Percentiles rank a stretch among this genome's conserved stretches.
These are phyloP conservation scores for Pentalonia nigronervosa DNA, from an alignment of 1,140 invertebrate species.

Conservation along the genomic window DNA sequence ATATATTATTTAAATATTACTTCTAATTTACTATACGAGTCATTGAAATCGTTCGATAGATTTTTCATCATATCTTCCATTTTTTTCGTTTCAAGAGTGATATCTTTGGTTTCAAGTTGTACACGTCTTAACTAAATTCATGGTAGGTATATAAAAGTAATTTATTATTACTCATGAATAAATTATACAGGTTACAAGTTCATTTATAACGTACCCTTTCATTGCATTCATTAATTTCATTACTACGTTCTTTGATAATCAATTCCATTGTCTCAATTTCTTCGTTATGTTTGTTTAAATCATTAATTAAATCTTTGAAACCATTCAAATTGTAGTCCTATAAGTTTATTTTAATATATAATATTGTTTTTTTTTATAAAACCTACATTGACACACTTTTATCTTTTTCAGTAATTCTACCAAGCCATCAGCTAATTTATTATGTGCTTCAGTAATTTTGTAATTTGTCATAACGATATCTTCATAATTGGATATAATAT, in stretches of 20 bases:
- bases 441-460: background rate
- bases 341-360: background rate
- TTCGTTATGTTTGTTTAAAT: background rate
- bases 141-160: background rate
- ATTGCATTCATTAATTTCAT: background rate
- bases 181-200: background rate
- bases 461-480: too few relatives aligned
- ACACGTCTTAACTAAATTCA: background rate
- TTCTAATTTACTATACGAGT: constrained; percentile 4
- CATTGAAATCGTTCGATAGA: background rate
- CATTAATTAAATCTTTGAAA: background rate
- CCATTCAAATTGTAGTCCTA: background rate
- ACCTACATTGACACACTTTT: background rate
- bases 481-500: background rate
- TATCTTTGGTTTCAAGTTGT: background rate
- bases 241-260: background rate
- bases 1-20: background rate
- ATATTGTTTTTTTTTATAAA: background rate
- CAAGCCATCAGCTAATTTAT: background rate
- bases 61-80: background rate
- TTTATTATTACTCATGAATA: background rate
- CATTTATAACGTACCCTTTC: background rate
- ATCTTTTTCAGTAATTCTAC: background rate
- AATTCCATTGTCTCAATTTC: constrained; percentile 27
- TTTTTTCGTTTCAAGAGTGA: background rate